Evolutionary conservation across 2,797 vertebrate species (phyloP), one percentile per base, ranked within the genome.

Genomic region (Steatocranus sp.): DNA sequence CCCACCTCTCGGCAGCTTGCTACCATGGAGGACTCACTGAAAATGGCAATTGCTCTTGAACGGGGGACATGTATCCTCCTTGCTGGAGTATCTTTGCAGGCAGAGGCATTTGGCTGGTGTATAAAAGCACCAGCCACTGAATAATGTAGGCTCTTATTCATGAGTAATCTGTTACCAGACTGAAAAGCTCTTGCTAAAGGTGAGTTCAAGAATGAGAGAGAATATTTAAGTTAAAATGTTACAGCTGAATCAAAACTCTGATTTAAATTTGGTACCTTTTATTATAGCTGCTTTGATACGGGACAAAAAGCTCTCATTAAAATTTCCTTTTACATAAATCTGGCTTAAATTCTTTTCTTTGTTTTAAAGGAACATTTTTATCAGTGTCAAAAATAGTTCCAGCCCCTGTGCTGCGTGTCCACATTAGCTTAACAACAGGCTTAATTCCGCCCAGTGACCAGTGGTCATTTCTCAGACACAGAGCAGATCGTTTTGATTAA

Each of bases 31-130:
- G 84, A 85, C 89, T 92, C 91, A 86, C 81, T 78, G 86, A 91
- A 80, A 92, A 90, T 90, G 88, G 90, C 95, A 95, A 94, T 95
- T 88, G 91, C 91, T 94, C 90, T 92, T 93, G 84, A 93, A 94
- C 85, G 85, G 85, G 85, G 88, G 90, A 90, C 88, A 92, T 87
- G 88, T 85, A 87, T 91, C 91, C 89, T 91, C 89, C 80, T 79
- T 86, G 83, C 84, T 87, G 84, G 88, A 95, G 87, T 88, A 86
- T 91, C 89, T 78, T 90, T 81, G 81, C 87, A 83, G 86, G 63
- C 76, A 80, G 83, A 86, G 80, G 83, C 85, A 80, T 89, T 87
- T 85, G 80, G 79, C 82, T 85, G 81, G 84, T 86, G 88, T 89
- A 89, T 90, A 75, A 78, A 73, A 83, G 82, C 78, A 70, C 32